Percentiles rank a stretch among this genome's conserved stretches.
These are phyloP conservation scores for Augochlora pura DNA, from an alignment of 1,140 invertebrate genomes.

Conservation along the genomic window DNA sequence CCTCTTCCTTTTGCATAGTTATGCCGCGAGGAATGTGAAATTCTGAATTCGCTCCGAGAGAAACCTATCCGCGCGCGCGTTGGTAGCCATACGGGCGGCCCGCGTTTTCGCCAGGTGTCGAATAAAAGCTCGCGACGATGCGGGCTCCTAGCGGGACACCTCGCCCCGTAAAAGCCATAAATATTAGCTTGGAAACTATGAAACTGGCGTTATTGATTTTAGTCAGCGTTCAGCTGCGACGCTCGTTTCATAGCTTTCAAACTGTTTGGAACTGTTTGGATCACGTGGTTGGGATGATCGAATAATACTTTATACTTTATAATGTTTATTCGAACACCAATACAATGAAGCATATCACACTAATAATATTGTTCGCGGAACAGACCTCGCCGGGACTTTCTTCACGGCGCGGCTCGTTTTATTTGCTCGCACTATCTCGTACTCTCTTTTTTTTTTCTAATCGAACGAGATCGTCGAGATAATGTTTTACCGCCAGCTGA, in stretches of 20 bases:
- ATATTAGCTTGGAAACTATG: no score
- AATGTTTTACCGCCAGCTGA: background rate
- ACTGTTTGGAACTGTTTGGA: no score
- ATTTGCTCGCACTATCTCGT: background rate
- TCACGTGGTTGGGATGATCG: no score
- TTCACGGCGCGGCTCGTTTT: background rate
- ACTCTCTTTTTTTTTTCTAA: background rate
- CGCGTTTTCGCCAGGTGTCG: background rate
- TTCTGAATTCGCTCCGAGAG: constrained; percentile 3
- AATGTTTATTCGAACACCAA: no score
- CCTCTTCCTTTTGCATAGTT: constrained; percentile 6
- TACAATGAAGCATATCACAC: no score
- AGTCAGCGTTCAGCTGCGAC: no score
- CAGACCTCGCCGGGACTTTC: background rate
- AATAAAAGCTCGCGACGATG: constrained; percentile 1
- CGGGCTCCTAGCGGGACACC: background rate
- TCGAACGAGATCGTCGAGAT: background rate
- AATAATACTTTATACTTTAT: no score
- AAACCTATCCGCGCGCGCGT: background rate
- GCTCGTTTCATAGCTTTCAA: no score
- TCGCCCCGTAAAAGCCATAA: background rate
- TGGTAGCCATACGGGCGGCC: no score
- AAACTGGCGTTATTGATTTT: no score
- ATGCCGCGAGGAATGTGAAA: constrained; percentile 5
- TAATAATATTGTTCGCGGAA: no score